phyloP scores from a whole-genome alignment of 2,888 invertebrate species.

The Agonum fuliginosum region DNA sequence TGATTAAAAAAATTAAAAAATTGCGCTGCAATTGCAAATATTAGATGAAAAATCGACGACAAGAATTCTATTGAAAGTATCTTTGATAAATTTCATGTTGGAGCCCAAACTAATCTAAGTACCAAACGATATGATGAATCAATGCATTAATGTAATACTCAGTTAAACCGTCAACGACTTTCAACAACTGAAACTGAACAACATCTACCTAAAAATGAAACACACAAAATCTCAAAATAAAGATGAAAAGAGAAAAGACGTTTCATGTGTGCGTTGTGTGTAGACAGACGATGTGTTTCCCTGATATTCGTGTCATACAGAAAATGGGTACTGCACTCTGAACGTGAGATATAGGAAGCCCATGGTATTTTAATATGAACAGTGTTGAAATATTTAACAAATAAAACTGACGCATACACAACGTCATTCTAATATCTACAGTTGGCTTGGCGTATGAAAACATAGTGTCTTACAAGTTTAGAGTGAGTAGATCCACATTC shows the following conservation, averaged over 20 bases:
- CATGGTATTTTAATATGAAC: conserved; percentile 54
- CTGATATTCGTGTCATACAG: conserved; percentile 46
- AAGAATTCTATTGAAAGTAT: too few relatives aligned
- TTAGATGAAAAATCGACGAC: too few relatives aligned
- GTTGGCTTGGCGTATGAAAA: conserved; percentile 52
- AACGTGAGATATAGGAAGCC: conserved; percentile 58
- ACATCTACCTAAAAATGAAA: conserved; percentile 19
- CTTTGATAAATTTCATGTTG: conserved; percentile 23
- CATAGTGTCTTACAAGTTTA: conserved; percentile 19
- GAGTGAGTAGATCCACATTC: conserved; percentile 2
- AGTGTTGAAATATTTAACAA: conserved; percentile 54
- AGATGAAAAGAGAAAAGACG: conserved; percentile 34
- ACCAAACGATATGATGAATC: conserved; percentile 35
- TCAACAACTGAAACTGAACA: conserved; percentile 6
- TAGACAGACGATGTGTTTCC: conserved; percentile 45
- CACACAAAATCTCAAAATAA: neutral
- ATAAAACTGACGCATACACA: conserved; percentile 46
- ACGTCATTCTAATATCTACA: conserved; percentile 54
- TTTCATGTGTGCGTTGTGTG: conserved; percentile 34
- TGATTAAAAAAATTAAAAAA: too few relatives aligned
- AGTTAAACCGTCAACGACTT: conserved; percentile 47
- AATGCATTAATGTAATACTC: conserved; percentile 30
- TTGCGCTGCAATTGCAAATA: too few relatives aligned
- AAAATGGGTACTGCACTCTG: conserved; percentile 56
- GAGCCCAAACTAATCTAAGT: conserved; percentile 20